Conservation (phyloP, 2,888 invertebrate species). For the Unio delphinus region DNA sequence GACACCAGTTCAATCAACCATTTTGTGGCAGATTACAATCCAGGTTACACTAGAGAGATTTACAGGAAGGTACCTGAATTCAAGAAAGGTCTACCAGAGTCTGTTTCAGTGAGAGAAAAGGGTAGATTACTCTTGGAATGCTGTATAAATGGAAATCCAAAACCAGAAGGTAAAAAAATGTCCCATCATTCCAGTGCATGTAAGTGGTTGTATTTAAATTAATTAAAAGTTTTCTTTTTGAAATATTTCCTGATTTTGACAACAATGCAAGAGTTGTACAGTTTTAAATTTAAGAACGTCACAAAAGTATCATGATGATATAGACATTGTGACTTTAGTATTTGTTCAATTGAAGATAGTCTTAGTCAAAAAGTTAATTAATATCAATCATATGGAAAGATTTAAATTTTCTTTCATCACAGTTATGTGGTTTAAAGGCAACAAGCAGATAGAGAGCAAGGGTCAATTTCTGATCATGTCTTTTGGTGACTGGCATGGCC, state of each 20-base stretch:
- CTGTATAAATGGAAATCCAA: conserved; percentile 34
- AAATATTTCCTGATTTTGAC: too few species aligned
- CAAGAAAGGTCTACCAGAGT: conserved; percentile 24
- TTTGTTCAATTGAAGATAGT: too few species aligned
- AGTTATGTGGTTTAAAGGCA: conserved; percentile 33
- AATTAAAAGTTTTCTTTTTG: too few species aligned
- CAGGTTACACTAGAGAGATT: conserved; percentile 17
- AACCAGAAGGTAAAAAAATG: conserved; percentile 31
- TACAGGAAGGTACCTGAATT: conserved; percentile 26
- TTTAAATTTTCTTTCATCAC: background rate
- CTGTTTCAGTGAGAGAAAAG: conserved; percentile 29
- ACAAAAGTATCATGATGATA: too few species aligned
- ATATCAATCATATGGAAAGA: too few species aligned
- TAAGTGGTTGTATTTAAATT: too few species aligned
- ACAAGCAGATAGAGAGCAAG: conserved; percentile 15
- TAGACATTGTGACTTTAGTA: too few species aligned
- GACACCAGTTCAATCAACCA: too few species aligned
- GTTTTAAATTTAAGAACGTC: too few species aligned
- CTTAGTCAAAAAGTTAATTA: too few species aligned
- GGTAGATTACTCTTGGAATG: conserved; percentile 34
- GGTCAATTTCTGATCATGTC: conserved; percentile 16
- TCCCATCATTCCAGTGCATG: background rate
- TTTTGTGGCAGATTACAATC: conserved; percentile 3
- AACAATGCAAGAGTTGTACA: too few species aligned
- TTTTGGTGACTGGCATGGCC: conserved; percentile 31